Evolutionary conservation across 1,140 invertebrate species (phyloP), one percentile per base, ranked within the genome.

Genomic region (Lasioglossum albipes): DNA sequence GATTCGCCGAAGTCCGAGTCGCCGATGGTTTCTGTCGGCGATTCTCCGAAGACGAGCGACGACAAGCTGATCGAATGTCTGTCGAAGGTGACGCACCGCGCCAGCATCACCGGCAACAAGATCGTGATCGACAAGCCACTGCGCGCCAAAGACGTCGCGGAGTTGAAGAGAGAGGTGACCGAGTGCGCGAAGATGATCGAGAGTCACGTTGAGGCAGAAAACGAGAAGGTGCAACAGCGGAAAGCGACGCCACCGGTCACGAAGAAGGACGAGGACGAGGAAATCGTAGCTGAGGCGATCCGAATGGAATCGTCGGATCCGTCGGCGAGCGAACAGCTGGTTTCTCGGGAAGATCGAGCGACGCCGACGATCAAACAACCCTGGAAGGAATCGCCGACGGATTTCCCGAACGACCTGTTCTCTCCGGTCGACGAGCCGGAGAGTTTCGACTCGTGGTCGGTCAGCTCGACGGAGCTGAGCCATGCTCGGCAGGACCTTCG

Each of bases 371-470:
- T 10, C 45, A 49, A 13, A 12, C 45, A 49, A 13, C 45, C 45
- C 16, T 54, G 16, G 20, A n/a, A 31, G 2, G 31, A 61, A 12
- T 49, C 49, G 16, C 49, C 42, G 67, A 42, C 6, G 2, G 77
- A 87, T 41, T 69, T 72, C 10, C 57, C 61, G 20, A 85, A 89
- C 87, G 93, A 77, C 4, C 91, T 95, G 20, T 89, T 95, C 12
- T 96, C 95, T 7, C 95, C 95, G 6, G 93, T 93, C 36, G 95
- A 95, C 75, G 95, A 96, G 75, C 93, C 93, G 31, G 89, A 95
- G 73, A 95, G 95, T 79, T 95, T 95, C 84, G 95, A 96, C 84
- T 95, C 95, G 10, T 96, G 95, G 94, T 96, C 95, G 0, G 94
- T 95, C 12, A 96, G 95, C 84, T 96, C 96, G 1, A 95, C 91